Percentiles rank a stretch among this genome's conserved stretches.
Conservation (phyloP, 1,140 invertebrate genomes). For the Parapsyche elsis region DNA sequence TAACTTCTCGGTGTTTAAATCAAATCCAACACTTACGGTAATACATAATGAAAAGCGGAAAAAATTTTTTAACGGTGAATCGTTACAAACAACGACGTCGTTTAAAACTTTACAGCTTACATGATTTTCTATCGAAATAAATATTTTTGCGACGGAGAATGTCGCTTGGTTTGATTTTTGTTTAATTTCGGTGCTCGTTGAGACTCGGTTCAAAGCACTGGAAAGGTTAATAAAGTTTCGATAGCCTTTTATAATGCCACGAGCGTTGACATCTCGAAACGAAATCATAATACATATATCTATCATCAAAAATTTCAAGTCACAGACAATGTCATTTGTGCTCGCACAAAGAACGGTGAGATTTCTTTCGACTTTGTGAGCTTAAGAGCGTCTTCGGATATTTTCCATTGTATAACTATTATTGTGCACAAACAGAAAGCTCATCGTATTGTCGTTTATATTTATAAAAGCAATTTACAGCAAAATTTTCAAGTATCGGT, state of each 20-base stretch:
- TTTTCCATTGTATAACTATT: no score
- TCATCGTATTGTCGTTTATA: no score
- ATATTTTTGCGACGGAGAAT: no score
- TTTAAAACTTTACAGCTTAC: background rate
- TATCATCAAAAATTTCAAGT: conserved; percentile 14
- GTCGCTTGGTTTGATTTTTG: background rate
- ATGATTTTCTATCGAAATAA: no score
- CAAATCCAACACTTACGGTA: background rate
- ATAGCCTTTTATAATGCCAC: conserved; percentile 3
- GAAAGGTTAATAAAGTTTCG: conserved; percentile 16
- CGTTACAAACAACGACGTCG: background rate
- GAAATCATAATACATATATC: background rate
- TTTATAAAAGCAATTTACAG: no score
- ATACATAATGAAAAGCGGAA: background rate
- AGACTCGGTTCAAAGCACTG: conserved; percentile 2
- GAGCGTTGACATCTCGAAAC: conserved; percentile 2
- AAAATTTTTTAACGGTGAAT: background rate
- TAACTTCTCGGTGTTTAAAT: background rate
- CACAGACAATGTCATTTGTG: background rate
- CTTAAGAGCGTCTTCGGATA: background rate
- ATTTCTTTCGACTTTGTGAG: background rate
- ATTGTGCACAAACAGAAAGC: no score
- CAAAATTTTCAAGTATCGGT: no score
- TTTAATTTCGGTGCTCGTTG: conserved; percentile 5
- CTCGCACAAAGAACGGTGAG: background rate